Percentiles rank a stretch among this genome's conserved stretches.
phyloP scores from a whole-genome alignment of 1,140 invertebrate species.

The Trichonephila clavipes region DNA sequence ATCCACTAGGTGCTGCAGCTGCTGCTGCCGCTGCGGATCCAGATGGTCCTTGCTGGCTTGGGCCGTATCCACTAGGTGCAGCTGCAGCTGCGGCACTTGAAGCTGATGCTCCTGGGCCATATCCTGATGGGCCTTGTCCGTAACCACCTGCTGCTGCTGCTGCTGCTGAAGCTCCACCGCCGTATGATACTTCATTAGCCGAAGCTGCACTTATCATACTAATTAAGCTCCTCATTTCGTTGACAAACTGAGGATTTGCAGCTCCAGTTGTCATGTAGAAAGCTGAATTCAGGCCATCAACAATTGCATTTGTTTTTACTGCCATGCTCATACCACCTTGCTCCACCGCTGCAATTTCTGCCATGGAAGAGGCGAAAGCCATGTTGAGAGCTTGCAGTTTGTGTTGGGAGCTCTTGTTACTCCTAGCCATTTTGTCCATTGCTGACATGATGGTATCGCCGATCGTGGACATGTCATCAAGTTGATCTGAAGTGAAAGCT shows the following conservation, averaged over 20 bases:
- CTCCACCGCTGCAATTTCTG: constrained; percentile 41
- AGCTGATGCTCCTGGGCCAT: neutral
- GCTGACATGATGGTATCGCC: neutral
- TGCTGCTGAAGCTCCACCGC: neutral
- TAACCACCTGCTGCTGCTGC: neutral
- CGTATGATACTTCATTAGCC: neutral
- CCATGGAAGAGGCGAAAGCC: constrained; percentile 26
- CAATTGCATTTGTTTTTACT: constrained; percentile 34
- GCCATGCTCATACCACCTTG: neutral
- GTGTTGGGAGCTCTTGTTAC: neutral
- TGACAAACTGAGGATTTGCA: neutral
- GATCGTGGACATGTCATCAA: constrained; percentile 44
- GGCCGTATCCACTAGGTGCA: neutral
- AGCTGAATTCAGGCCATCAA: neutral
- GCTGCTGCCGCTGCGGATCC: too few relatives aligned
- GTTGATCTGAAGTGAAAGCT: neutral
- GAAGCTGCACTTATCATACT: neutral
- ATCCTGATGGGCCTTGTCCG: neutral
- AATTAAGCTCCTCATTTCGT: constrained; percentile 11
- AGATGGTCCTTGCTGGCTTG: too few relatives aligned
- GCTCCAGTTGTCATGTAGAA: constrained; percentile 37
- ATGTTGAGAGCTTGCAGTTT: constrained; percentile 44
- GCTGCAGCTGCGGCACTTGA: neutral
- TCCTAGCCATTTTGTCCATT: constrained; percentile 38
- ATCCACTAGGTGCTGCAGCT: too few relatives aligned